Evolutionary conservation across 2,888 invertebrate species (phyloP), one percentile per base, ranked within the genome.

Genomic region (Stegana nigrithorax): DNA sequence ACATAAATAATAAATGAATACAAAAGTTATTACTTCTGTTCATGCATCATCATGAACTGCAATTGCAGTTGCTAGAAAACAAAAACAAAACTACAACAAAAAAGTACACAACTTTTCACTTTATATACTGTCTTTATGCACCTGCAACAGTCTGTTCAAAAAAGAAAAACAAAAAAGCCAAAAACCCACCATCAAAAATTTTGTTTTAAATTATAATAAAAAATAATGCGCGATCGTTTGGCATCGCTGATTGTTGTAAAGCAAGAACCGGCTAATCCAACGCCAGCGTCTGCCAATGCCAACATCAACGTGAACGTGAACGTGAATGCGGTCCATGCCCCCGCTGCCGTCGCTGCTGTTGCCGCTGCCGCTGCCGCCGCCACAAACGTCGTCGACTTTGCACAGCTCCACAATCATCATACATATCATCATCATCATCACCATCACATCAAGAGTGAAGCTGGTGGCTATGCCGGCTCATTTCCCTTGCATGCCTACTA

Each of bases 181-280:
- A 45, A 45, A 45, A 21, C 17, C 3, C 1, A 47, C 4, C 10
- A 29, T 29, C 29, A 29, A 29, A 29, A 29, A 10, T 29, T 6
- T 29, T 29, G 6, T 29, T 29, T 29, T 29, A 47, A 47, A 47
- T 25, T 25, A 23, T 25, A 21, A 25, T 25, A 25, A 12, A 12
- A 29, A 53, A 82, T 78, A 78, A 85, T 85, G 85, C 85, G 85
- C 83, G 84, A 84, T 83, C 84, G 85, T 72, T 83, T 85, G 75
- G 85, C 85, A 71, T 83, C 85, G 66, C 71, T 85, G 76, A 85
- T 85, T 83, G 84, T 85, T 82, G 84, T 85, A 75, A 85, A 85
- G 81, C 85, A 85, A 83, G 85, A 85, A 75, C 82, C 83, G 66
- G 59, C 53, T n/a, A 55, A 55, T 55, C 53, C 32, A 55, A 55